Evolutionary conservation across 2,113 vertebrate species (phyloP).

Genomic region (Chionodraco myersi): DNA sequence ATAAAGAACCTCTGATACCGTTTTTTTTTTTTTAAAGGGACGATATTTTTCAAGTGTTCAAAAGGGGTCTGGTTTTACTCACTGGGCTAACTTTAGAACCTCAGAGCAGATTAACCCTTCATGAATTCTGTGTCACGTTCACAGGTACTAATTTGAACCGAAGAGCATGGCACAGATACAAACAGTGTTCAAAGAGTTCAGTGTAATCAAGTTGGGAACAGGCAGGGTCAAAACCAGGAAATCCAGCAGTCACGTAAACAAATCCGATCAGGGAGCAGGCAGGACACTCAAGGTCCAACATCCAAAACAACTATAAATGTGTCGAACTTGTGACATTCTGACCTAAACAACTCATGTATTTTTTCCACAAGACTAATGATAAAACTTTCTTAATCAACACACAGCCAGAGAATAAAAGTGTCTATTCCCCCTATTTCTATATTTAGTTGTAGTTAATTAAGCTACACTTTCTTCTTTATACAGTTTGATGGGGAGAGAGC

Average conservation of each 20-base stretch:
- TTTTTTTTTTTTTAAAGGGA: too few species aligned
- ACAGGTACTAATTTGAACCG: too few species aligned
- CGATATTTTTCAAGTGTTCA: background rate
- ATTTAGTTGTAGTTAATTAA: constrained; percentile 58
- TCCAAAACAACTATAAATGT: too few species aligned
- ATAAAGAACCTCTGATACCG: background rate
- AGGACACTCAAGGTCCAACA: too few species aligned
- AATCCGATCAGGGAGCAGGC: too few species aligned
- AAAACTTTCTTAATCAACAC: constrained; percentile 32
- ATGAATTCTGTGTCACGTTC: background rate
- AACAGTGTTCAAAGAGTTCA: too few species aligned
- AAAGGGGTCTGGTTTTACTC: constrained; percentile 28
- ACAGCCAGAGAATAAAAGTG: background rate
- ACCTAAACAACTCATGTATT: constrained; percentile 18
- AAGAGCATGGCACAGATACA: too few species aligned
- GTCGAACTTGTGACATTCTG: constrained; percentile 1
- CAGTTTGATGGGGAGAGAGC: constrained; percentile 5
- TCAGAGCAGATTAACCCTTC: constrained; percentile 31
- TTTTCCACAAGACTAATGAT: constrained; percentile 8
- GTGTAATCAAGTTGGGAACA: too few species aligned
- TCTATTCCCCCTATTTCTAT: constrained; percentile 12
- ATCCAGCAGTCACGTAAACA: too few species aligned
- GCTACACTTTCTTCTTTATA: constrained; percentile 3
- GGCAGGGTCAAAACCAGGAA: too few species aligned
- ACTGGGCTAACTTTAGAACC: background rate